A percentile compares a stretch with the other conserved stretches of the same genome.
Conservation (phyloP, 2,113 vertebrate species). For the Corythoichthys intestinalis region DNA sequence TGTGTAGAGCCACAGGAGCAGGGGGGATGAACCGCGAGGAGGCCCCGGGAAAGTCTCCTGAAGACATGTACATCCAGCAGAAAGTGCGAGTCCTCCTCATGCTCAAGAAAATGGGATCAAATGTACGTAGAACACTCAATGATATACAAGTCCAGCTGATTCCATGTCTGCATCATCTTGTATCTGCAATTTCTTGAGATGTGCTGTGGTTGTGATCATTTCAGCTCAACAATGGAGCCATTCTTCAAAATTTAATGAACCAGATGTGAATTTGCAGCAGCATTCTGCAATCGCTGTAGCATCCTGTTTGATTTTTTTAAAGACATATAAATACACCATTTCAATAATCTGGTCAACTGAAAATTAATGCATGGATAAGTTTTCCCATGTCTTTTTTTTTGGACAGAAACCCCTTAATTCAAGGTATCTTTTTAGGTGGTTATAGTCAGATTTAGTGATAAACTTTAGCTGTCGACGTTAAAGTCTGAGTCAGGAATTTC, state of each 20-base stretch:
- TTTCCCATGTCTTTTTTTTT: too few relatives aligned
- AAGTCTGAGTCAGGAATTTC: too few relatives aligned
- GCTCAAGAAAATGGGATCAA: conserved; percentile 99
- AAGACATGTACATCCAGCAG: conserved; percentile 98
- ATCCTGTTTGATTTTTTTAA: too few relatives aligned
- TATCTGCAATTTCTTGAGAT: not conserved
- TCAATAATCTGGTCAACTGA: too few relatives aligned
- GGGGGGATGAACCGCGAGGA: conserved; percentile 99
- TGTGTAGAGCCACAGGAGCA: conserved; percentile 78
- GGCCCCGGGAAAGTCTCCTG: conserved; percentile 94
- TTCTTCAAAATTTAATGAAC: too few relatives aligned
- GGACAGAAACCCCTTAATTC: too few relatives aligned
- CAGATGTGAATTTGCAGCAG: not conserved
- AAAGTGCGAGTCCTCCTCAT: conserved; percentile 98
- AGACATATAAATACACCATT: too few relatives aligned
- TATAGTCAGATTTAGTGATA: too few relatives aligned
- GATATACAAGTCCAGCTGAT: not conserved
- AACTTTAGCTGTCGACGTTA: too few relatives aligned
- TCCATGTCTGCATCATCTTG: not conserved
- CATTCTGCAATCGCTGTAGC: too few relatives aligned
- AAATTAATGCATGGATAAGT: too few relatives aligned
- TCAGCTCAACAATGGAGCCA: not conserved
- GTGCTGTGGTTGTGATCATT: not conserved
- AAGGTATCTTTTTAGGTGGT: too few relatives aligned
- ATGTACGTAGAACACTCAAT: conserved; percentile 75